A percentile compares a stretch with the other conserved stretches of the same genome.
phyloP scores from a whole-genome alignment of 30 jellyfish, hydroid and myxozoan species.

The Euphysa ruthae region DNA sequence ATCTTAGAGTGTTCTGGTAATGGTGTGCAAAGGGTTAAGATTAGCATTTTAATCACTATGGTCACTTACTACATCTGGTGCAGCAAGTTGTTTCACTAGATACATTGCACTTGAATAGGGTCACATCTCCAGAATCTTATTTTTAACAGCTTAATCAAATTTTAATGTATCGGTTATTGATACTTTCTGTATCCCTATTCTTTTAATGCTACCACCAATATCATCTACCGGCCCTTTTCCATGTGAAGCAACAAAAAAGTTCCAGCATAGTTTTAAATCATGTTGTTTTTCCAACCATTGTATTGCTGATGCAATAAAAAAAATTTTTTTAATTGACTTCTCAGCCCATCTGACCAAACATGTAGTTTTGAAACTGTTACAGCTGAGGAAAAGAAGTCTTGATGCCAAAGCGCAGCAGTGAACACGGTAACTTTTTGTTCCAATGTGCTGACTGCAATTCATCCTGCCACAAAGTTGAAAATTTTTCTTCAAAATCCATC shows the following conservation, averaged over 20 bases:
- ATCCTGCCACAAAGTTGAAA: too few relatives aligned
- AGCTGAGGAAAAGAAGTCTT: too few relatives aligned
- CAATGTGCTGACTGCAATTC: too few relatives aligned
- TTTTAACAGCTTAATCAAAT: neutral
- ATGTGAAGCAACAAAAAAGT: constrained; percentile 1
- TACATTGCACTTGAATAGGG: constrained; percentile 13
- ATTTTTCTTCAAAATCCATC: neutral
- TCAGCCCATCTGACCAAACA: neutral
- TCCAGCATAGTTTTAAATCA: neutral
- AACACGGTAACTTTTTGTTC: too few relatives aligned
- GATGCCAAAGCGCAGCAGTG: too few relatives aligned
- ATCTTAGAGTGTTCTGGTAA: too few relatives aligned
- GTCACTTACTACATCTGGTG: neutral
- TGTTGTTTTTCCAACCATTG: constrained; percentile 1
- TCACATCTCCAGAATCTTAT: neutral
- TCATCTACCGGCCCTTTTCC: neutral
- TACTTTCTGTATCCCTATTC: neutral
- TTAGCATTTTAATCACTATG: neutral
- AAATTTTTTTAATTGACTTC: neutral
- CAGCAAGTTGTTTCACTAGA: neutral
- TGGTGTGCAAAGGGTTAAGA: too few relatives aligned
- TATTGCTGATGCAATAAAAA: neutral
- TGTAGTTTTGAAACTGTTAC: neutral
- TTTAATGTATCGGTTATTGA: too few relatives aligned
- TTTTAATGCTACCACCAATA: constrained; percentile 6